Percentiles rank a stretch among this genome's conserved stretches.
phyloP scores from a whole-genome alignment of 2,797 vertebrate species.

The Erethizon dorsatum region DNA sequence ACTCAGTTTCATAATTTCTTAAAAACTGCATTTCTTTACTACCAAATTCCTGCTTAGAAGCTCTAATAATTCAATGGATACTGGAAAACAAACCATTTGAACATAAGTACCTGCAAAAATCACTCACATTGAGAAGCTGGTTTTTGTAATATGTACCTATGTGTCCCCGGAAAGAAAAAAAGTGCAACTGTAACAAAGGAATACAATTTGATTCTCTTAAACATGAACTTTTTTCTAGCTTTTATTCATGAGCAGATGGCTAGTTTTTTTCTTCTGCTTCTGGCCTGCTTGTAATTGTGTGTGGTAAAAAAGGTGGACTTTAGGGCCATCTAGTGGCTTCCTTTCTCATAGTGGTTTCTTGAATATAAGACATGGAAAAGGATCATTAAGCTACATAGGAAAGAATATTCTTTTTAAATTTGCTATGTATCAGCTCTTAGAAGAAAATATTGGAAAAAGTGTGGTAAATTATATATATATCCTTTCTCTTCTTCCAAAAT shows the following conservation, averaged over 20 bases:
- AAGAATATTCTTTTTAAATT: background rate
- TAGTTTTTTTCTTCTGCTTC: background rate
- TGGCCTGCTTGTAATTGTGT: background rate
- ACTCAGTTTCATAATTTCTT: background rate
- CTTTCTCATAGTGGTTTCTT: background rate
- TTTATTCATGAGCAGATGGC: constrained; percentile 22
- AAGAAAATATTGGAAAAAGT: constrained; percentile 25
- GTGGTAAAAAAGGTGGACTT: constrained; percentile 55
- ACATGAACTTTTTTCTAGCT: background rate
- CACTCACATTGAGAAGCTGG: background rate
- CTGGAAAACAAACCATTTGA: background rate
- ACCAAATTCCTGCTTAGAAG: background rate
- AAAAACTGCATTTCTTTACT: background rate
- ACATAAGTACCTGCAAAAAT: background rate
- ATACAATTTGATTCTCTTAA: background rate
- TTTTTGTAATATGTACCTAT: background rate
- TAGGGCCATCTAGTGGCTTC: constrained; percentile 74
- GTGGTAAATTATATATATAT: background rate
- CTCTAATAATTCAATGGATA: background rate
- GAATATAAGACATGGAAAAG: constrained; percentile 24
- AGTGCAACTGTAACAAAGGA: background rate
- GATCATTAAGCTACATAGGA: background rate
- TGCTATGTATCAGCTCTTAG: background rate
- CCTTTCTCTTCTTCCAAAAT: background rate
- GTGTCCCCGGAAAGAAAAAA: constrained; percentile 20